Evolutionary conservation across 2,888 invertebrate species (phyloP).

Genomic region (Venustoraphidia nigricollis): DNA sequence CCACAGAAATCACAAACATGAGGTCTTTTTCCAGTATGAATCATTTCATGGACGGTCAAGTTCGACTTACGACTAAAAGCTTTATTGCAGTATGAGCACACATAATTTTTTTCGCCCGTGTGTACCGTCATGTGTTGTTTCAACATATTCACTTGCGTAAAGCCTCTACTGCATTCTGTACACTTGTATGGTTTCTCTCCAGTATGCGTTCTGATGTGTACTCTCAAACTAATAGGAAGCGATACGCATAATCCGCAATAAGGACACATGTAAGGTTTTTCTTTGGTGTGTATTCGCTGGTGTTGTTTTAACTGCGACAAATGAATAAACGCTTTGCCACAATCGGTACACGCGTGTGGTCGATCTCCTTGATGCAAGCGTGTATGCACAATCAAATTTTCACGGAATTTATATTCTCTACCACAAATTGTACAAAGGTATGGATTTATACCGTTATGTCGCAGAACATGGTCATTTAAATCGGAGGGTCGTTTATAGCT

Average conservation of each 20-base stretch:
- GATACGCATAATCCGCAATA: slow-evolving; percentile 15
- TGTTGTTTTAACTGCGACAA: slow-evolving; percentile 15
- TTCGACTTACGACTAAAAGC: slow-evolving; percentile 13
- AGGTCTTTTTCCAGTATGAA: slow-evolving; percentile 7
- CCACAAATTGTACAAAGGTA: slow-evolving; percentile 18
- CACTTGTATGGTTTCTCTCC: slow-evolving; percentile 16
- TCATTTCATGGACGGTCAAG: slow-evolving; percentile 7
- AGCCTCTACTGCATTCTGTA: slow-evolving; percentile 12
- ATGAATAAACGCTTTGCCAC: slow-evolving; percentile 14
- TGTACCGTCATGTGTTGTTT: slow-evolving; percentile 15
- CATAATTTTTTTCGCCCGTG: slow-evolving; percentile 11
- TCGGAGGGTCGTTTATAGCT: slow-evolving; percentile 14
- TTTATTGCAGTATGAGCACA: slow-evolving; percentile 15
- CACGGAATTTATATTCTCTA: slow-evolving; percentile 11
- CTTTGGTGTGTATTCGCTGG: slow-evolving; percentile 13
- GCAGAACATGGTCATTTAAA: slow-evolving; percentile 13
- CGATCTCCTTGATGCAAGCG: slow-evolving; percentile 15
- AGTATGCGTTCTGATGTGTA: slow-evolving; percentile 15
- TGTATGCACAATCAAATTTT: slow-evolving; percentile 8
- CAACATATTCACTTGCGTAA: slow-evolving; percentile 14
- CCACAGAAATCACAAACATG: slow-evolving; percentile 6
- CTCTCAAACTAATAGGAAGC: slow-evolving; percentile 7
- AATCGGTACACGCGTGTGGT: slow-evolving; percentile 14
- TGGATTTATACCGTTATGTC: slow-evolving; percentile 14
- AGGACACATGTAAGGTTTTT: slow-evolving; percentile 12